Conservation (phyloP, 2,113 vertebrate genomes). For the Rhineura floridana region DNA sequence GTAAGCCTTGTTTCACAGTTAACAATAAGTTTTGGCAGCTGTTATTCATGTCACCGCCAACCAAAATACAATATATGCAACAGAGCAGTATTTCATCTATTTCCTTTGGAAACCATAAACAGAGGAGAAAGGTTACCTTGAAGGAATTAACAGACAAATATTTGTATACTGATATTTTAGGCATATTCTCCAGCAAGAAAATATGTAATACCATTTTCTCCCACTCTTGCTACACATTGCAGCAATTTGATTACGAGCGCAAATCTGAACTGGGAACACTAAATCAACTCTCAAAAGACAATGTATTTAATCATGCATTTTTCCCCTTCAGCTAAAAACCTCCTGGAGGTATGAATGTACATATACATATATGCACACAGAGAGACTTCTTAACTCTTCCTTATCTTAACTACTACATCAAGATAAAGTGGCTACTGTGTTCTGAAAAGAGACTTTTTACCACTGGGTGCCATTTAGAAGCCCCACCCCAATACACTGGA, state of each 20-base stretch:
- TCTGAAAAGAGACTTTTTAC: not conserved
- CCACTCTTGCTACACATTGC: not conserved
- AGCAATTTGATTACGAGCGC: not conserved
- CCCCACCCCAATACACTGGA: not conserved
- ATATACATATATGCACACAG: not conserved
- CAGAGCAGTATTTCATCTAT: not conserved
- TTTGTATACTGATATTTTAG: not conserved
- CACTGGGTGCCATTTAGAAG: not conserved
- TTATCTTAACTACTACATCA: not conserved
- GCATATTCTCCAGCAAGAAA: not conserved
- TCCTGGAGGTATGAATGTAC: not conserved
- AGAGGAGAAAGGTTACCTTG: not conserved
- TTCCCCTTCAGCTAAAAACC: not conserved
- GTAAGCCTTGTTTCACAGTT: not conserved
- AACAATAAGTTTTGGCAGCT: conserved; percentile 13
- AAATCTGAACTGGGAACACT: not conserved
- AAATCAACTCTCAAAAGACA: not conserved
- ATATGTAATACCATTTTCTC: not conserved
- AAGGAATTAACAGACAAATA: not conserved
- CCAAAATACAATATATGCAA: not conserved
- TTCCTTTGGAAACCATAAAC: not conserved
- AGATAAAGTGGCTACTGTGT: not conserved
- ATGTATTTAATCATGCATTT: not conserved
- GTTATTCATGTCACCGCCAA: not conserved
- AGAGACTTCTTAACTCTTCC: not conserved